phyloP scores from a whole-genome alignment of 2,797 vertebrate genomes.

The Hipposideros larvatus region DNA sequence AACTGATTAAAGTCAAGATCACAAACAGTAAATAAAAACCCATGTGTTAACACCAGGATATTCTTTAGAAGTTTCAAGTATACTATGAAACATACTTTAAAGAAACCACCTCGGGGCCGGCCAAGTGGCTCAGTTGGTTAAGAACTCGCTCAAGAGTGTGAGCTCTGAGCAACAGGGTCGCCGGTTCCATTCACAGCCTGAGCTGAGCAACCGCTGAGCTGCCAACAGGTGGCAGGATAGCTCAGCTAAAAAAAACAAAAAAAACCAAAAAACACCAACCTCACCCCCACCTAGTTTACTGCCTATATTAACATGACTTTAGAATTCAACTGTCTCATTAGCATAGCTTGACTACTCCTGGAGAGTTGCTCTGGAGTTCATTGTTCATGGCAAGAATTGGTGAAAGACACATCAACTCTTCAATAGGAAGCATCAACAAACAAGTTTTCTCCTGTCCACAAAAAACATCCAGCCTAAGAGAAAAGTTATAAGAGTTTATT shows the following conservation, averaged over 20 bases:
- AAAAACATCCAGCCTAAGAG: too few species aligned
- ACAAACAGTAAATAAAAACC: not conserved
- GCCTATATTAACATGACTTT: not conserved
- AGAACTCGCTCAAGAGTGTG: too few species aligned
- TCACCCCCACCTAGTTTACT: not conserved
- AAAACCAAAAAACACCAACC: too few species aligned
- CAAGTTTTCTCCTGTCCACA: not conserved
- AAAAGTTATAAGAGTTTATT: too few species aligned
- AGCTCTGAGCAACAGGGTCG: too few species aligned
- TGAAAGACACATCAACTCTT: not conserved
- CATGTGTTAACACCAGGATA: not conserved
- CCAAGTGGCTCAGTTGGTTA: too few species aligned
- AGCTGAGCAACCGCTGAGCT: too few species aligned
- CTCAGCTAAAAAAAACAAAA: too few species aligned
- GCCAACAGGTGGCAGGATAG: too few species aligned
- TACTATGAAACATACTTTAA: not conserved
- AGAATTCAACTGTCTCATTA: not conserved
- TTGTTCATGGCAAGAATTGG: not conserved
- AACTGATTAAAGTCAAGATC: not conserved
- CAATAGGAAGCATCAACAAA: not conserved
- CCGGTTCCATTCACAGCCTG: too few species aligned
- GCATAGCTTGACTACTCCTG: not conserved
- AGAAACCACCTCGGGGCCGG: not conserved
- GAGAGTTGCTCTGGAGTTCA: not conserved
- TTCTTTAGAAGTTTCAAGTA: slow-evolving; percentile 5